Conservation (phyloP, 2,113 vertebrate genomes). For the Toxotes chatareus region DNA sequence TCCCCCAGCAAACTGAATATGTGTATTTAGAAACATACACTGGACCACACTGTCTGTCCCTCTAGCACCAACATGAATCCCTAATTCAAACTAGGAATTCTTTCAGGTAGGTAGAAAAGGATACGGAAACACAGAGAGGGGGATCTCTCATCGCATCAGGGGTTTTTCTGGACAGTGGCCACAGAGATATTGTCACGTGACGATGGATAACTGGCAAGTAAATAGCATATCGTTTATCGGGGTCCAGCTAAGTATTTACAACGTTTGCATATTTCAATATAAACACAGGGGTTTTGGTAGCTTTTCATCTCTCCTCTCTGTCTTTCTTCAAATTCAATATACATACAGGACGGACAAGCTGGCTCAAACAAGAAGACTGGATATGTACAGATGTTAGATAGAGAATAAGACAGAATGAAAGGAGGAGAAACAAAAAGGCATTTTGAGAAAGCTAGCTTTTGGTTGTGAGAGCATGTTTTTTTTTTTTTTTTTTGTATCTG, state of each 20-base stretch:
- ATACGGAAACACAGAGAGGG: slow-evolving; percentile 64
- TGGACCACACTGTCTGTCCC: slow-evolving; percentile 71
- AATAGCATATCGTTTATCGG: slow-evolving; percentile 69
- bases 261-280: slow-evolving; percentile 69
- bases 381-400: slow-evolving; percentile 20
- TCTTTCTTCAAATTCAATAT: slow-evolving; percentile 43
- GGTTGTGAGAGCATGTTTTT: slow-evolving; percentile 18
- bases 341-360: slow-evolving; percentile 38
- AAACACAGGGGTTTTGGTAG: slow-evolving; percentile 61
- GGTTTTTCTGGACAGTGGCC: slow-evolving; percentile 65
- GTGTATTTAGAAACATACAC: slow-evolving; percentile 75
- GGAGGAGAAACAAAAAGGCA: background rate
- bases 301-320: slow-evolving; percentile 39
- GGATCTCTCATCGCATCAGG: slow-evolving; percentile 70
- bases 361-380: slow-evolving; percentile 17
- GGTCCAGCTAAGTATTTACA: slow-evolving; percentile 70
- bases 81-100: slow-evolving; percentile 81
- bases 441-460: slow-evolving; percentile 22
- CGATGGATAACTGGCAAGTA: slow-evolving; percentile 66
- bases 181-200: slow-evolving; percentile 74
- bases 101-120: slow-evolving; percentile 62
- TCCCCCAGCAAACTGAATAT: slow-evolving; percentile 58
- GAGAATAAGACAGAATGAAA: slow-evolving; percentile 7
- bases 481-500: slow-evolving; percentile 19
- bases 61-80: slow-evolving; percentile 69